phyloP scores from a whole-genome alignment of 92 coral and sea anemone genomes.

The Bergia sp. region DNA sequence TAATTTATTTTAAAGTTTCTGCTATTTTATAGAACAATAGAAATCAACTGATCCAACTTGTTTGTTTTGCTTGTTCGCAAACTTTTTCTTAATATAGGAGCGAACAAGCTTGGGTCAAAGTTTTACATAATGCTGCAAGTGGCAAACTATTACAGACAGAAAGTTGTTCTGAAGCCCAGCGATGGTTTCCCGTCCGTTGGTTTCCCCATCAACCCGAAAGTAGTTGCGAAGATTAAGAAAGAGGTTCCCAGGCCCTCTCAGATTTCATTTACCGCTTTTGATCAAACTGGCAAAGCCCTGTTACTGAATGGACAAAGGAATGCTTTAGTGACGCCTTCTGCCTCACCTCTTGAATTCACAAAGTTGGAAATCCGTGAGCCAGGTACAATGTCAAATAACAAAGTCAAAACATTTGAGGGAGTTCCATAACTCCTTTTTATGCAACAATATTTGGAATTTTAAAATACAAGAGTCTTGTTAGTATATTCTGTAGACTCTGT shows the following conservation, averaged over 20 bases:
- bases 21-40: neutral
- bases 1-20: neutral
- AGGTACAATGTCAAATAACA: conserved; percentile 45
- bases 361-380: conserved; percentile 63
- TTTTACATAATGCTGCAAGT: conserved; percentile 76
- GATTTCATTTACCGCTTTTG: conserved; percentile 62
- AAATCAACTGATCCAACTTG: neutral
- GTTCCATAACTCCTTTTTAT: no score
- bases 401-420: no score
- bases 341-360: conserved; percentile 62
- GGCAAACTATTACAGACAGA: conserved; percentile 63
- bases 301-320: conserved; percentile 59
- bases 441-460: no score
- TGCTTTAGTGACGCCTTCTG: conserved; percentile 58
- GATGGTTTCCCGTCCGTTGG: conserved; percentile 73
- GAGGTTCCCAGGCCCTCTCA: conserved; percentile 74
- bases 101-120: conserved; percentile 59
- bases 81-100: neutral
- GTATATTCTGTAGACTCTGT: no score
- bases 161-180: conserved; percentile 54
- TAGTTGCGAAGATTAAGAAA: conserved; percentile 75
- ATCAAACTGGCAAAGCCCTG: conserved; percentile 37
- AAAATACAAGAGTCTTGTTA: no score
- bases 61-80: neutral
- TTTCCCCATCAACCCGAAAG: conserved; percentile 60